A percentile compares a stretch with the other conserved stretches of the same genome.
These are phyloP conservation scores for Hanleya hanleyi DNA, from an alignment of 2,888 invertebrate species.

Conservation along the genomic window DNA sequence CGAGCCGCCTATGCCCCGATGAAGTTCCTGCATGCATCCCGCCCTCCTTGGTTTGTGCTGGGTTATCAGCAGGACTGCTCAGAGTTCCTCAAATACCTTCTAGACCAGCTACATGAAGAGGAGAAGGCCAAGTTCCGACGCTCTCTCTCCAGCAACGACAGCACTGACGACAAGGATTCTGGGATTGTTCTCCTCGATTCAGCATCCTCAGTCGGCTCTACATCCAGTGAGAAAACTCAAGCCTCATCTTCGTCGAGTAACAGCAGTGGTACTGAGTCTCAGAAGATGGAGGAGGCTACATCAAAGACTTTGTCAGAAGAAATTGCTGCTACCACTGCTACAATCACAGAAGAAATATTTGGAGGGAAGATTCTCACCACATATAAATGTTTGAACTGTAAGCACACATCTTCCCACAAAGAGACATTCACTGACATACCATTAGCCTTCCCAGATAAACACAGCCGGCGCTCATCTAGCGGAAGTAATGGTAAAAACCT, in stretches of 20 bases:
- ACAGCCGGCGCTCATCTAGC: conserved; percentile 1
- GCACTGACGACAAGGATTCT: conserved; percentile 10
- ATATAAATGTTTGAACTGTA: conserved; percentile 83
- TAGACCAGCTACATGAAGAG: conserved; percentile 85
- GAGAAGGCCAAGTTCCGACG: conserved; percentile 69
- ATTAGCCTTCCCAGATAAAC: conserved; percentile 69
- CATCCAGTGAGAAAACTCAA: neutral
- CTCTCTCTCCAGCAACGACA: neutral
- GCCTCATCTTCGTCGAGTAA: neutral
- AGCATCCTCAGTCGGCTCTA: neutral
- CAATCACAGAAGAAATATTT: conserved; percentile 82
- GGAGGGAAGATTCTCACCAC: conserved; percentile 85
- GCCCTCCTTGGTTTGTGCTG: conserved; percentile 84
- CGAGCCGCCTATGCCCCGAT: conserved; percentile 81
- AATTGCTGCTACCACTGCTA: neutral
- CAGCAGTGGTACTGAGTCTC: neutral
- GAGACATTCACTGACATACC: conserved; percentile 86
- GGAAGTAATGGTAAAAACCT: conserved; percentile 42
- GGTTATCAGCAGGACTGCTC: conserved; percentile 92
- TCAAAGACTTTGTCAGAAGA: neutral
- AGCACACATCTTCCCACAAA: conserved; percentile 81
- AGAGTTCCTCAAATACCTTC: conserved; percentile 85
- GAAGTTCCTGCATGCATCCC: conserved; percentile 82
- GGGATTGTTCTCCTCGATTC: conserved; percentile 5
- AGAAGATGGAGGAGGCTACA: neutral